Base-by-base conservation (phyloP, 2,888 invertebrate genomes). In the Melieria crassipennis region DNA sequence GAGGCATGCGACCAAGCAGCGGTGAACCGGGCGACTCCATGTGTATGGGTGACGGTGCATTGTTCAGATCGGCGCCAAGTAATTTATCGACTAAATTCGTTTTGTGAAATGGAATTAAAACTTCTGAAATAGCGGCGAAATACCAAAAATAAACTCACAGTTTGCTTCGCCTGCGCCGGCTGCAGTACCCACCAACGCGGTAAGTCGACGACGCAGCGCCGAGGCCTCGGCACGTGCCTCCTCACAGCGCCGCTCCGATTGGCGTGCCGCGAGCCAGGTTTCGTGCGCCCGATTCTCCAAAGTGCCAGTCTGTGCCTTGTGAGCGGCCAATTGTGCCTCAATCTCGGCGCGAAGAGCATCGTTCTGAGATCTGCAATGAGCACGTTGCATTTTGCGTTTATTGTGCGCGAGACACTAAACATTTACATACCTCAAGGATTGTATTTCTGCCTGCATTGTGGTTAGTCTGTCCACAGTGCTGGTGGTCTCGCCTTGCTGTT, bases 251-350 rank as follows among this genome's bases (percentile, higher is more conserved):
- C 96, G 90, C 83, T 94, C 92, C 50, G 93, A 92, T 81, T 94
- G 93, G 65, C 96, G 89, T 11, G 95, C 93, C 72, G 92, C 90
- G 68, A 97, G 91, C 96, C 94, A 95, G 76, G 93, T 92, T 81
- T 94, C 92, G 86, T 96, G 95, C 13, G 94, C 92, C 76, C 95
- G 93, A 79, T 93, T 91, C 86, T 96, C 96, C 71, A 94, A 89
- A 71, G 91, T 90, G 69, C 94, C 90, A 77, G 95, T 91, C 81
- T 95, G 94, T 0, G 88, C 86, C 79, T 90, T 90, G 16, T 89
- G 88, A 6, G 88, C 85, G 1, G 90, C 92, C 84, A 95, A 93
- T 85, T 95, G 95, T 71, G 95, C 94, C n/a, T 94, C 90, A 73
- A 96, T 91, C 88, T 96, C 96, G 69, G 93, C 91, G 71, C 94